phyloP scores from a whole-genome alignment of 2,888 invertebrate genomes.

The Heteromyza rotundicornis region DNA sequence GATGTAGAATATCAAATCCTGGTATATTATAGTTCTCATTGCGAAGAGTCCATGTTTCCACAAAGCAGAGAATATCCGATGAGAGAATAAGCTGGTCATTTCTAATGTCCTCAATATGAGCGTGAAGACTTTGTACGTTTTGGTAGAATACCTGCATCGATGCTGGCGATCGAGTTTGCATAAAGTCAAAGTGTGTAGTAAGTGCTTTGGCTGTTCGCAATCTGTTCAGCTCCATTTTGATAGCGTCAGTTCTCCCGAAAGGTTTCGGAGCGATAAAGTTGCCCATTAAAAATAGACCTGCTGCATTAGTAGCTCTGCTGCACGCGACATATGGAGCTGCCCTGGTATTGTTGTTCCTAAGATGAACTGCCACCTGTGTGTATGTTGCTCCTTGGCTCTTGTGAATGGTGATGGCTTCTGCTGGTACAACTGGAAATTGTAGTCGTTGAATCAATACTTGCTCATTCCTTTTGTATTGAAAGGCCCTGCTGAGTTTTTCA shows the following conservation, averaged over 20 bases:
- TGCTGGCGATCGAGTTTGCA: not conserved
- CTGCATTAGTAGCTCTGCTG: not conserved
- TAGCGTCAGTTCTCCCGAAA: not conserved
- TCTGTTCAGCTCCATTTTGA: not conserved
- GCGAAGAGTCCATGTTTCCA: slow-evolving; percentile 16
- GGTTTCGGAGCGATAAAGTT: not conserved
- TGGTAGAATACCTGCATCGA: slow-evolving; percentile 6
- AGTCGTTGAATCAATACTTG: not conserved
- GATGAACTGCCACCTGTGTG: not conserved
- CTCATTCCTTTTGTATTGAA: slow-evolving; percentile 3
- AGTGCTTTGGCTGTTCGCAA: not conserved
- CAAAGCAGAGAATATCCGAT: slow-evolving; percentile 14
- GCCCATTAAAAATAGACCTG: not conserved
- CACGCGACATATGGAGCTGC: not conserved
- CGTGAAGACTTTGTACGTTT: slow-evolving; percentile 23
- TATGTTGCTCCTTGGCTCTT: not conserved
- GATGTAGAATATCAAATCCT: not conserved
- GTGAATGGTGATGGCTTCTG: not conserved
- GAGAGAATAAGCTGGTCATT: slow-evolving; percentile 4
- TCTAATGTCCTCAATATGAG: slow-evolving; percentile 13
- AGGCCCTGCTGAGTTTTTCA: no score
- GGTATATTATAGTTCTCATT: not conserved
- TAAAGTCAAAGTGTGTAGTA: not conserved
- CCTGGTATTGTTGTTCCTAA: not conserved
- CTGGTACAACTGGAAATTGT: not conserved